Evolutionary conservation across 2,888 invertebrate genomes (phyloP), one percentile per base, ranked within the genome.

Genomic region (Syrphus vitripennis): DNA sequence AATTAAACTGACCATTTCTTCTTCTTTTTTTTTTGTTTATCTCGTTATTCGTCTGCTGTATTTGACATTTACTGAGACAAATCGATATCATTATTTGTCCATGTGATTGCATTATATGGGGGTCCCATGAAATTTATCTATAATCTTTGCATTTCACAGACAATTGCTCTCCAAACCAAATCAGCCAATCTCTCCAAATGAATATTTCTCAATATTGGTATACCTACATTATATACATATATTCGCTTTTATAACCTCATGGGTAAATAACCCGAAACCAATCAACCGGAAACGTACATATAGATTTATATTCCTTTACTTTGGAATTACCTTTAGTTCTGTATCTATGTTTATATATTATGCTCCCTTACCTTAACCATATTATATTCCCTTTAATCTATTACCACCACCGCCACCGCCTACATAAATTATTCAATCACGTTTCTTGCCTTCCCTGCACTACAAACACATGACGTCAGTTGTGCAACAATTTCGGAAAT

Each of bases 401-500:
- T 12, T 10, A 14, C 12, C 2, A 45, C 45, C 19, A 19, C 4
- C 40, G 16, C 4, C n/a, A n/a, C 0, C 21, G 14, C 19, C 31
- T n/a, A 26, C 70, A 61, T 50, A 34, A 76, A 61, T 57, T 72
- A 70, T 53, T 72, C 42, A 76, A 63, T 67, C 71, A 76, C 61
- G 53, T 69, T 37, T 31, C 26, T 42, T 40, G 14, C 19, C 19
- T 21, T 3, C 21, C 14, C 21, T n/a, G n/a, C n/a, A n/a, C n/a
- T n/a, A n/a, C n/a, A n/a, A n/a, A n/a, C 59, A 4, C 0, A 45
- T 75, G 70, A 75, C 65, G 79, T 80, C 75, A 79, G 67, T 37
- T 40, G 21, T 40, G 57, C 31, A 63, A 48, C 72, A 84, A 69
- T 84, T 84, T 81, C n/a, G 57, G 55, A 40, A 84, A 80, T 72